Evolutionary conservation across 2,113 vertebrate species (phyloP).

Genomic region (Halichoerus grypus): DNA sequence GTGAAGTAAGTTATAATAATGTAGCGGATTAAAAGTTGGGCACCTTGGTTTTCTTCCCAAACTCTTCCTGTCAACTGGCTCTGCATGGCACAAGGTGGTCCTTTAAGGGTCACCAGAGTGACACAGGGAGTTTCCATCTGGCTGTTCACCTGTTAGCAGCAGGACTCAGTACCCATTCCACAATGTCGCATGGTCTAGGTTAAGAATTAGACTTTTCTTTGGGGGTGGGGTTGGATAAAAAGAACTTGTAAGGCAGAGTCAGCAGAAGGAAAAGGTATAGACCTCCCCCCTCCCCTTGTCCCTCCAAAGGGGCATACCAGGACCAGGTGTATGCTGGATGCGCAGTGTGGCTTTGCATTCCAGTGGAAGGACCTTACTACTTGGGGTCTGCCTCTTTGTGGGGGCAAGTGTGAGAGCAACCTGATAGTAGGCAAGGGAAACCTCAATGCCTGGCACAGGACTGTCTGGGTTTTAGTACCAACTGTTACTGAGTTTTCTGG

Average conservation of each 20-base stretch:
- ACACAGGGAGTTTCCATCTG: neutral
- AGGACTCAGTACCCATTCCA: neutral
- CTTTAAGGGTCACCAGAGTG: neutral
- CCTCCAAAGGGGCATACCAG: neutral
- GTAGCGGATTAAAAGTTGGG: neutral
- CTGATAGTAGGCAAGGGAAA: neutral
- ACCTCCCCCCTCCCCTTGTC: accelerated
- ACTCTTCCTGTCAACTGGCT: neutral
- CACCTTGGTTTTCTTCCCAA: neutral
- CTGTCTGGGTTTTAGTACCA: neutral
- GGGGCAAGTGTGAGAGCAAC: neutral
- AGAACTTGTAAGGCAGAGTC: neutral
- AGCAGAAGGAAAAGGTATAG: neutral
- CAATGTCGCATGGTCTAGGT: neutral
- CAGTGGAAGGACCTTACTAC: accelerated
- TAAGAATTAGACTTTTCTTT: neutral
- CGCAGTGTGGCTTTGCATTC: accelerated
- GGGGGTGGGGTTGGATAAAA: neutral
- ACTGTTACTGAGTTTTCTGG: neutral
- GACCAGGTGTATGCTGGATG: neutral
- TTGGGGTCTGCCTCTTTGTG: neutral
- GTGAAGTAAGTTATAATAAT: neutral
- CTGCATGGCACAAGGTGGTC: neutral
- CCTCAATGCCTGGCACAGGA: neutral
- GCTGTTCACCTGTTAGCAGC: neutral